Evolutionary conservation across 2,113 vertebrate genomes (phyloP).

Genomic region (Thunnus maccoyii): DNA sequence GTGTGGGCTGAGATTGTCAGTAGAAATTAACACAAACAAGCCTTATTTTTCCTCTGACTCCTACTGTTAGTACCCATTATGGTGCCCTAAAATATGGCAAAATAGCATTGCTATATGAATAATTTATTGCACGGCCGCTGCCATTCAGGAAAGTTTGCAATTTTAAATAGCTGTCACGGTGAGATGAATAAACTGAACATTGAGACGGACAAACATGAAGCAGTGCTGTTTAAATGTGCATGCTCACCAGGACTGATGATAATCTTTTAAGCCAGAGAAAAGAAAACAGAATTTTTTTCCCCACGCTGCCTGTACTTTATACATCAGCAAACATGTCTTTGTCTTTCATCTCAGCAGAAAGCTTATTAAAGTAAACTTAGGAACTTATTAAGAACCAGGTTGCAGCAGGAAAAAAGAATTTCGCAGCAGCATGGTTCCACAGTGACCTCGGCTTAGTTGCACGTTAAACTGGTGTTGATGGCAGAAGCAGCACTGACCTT

Average conservation of each 20-base stretch:
- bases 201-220: not conserved
- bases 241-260: not conserved
- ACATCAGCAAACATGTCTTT: constrained; percentile 29
- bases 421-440: constrained; percentile 11
- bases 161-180: constrained; percentile 37
- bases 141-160: constrained; percentile 47
- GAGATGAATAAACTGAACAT: constrained; percentile 8
- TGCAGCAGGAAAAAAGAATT: constrained; percentile 26
- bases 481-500: constrained; percentile 51
- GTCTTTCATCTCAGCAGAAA: constrained; percentile 36
- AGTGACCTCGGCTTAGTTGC: not conserved
- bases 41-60: not conserved
- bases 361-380: constrained; percentile 30
- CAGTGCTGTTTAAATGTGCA: constrained; percentile 9
- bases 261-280: constrained; percentile 27
- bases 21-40: constrained; percentile 19
- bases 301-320: not conserved
- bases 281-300: constrained; percentile 13
- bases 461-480: constrained; percentile 9
- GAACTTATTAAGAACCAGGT: constrained; percentile 17
- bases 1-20: constrained; percentile 30
- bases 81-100: constrained; percentile 10
- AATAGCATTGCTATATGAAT: constrained; percentile 39
- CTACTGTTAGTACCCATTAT: not conserved
- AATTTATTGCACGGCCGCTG: constrained; percentile 33